Conservation (phyloP, 2,797 vertebrate species). For the Intellagama lesueurii region DNA sequence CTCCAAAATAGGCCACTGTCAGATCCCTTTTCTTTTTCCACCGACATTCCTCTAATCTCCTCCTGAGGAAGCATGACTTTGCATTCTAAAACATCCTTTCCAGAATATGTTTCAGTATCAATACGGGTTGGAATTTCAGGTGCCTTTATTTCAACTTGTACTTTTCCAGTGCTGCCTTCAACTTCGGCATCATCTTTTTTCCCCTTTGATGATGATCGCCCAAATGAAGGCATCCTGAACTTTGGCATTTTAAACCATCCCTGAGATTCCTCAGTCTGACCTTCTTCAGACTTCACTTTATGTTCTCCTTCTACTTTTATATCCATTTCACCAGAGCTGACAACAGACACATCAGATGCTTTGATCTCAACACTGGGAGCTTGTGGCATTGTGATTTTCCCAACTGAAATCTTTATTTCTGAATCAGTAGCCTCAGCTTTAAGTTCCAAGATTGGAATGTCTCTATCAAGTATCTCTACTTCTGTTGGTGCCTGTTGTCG, state of each 20-base stretch:
- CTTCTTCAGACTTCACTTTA: constrained; percentile 35
- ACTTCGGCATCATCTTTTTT: constrained; percentile 51
- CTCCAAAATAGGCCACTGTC: neutral
- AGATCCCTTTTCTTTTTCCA: neutral
- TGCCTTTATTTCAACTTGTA: constrained; percentile 56
- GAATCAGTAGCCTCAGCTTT: constrained; percentile 5
- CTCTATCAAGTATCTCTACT: constrained; percentile 37
- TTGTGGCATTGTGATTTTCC: constrained; percentile 35
- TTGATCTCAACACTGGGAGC: constrained; percentile 24
- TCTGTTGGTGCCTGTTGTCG: neutral
- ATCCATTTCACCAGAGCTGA: constrained; percentile 49
- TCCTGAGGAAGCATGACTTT: constrained; percentile 32
- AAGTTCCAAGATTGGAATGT: constrained; percentile 52
- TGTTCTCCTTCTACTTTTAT: constrained; percentile 40
- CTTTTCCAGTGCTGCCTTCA: constrained; percentile 49
- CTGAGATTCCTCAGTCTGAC: constrained; percentile 37
- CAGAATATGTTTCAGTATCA: constrained; percentile 36
- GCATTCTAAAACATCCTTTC: constrained; percentile 39
- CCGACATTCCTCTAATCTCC: constrained; percentile 34
- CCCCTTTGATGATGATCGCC: constrained; percentile 59
- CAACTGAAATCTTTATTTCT: constrained; percentile 25
- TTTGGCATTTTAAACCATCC: constrained; percentile 74
- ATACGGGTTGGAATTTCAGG: constrained; percentile 26
- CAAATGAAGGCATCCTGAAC: constrained; percentile 70
- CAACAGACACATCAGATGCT: neutral